Percentiles rank a stretch among this genome's conserved stretches.
phyloP scores from a whole-genome alignment of 1,140 invertebrate species.

The Oreohelix idahoensis region DNA sequence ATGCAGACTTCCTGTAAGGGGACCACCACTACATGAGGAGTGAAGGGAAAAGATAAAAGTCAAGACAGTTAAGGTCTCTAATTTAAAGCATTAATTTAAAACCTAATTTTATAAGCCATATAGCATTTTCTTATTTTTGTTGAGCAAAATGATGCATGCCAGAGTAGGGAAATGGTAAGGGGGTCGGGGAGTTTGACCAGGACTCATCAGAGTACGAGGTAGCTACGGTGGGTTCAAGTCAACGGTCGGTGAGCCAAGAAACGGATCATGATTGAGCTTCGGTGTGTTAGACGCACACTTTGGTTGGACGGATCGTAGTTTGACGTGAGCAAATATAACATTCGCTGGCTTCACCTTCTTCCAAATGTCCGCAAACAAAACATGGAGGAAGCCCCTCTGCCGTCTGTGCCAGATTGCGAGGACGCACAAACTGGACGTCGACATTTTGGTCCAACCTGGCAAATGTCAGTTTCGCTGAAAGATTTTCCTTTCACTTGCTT shows the following conservation, averaged over 20 bases:
- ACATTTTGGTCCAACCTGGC: too few relatives aligned
- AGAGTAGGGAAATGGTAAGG: too few relatives aligned
- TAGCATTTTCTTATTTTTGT: too few relatives aligned
- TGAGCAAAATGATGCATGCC: too few relatives aligned
- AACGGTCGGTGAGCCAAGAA: background rate
- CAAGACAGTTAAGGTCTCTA: too few relatives aligned
- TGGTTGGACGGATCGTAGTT: background rate
- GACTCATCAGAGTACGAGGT: background rate
- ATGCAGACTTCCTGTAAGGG: too few relatives aligned
- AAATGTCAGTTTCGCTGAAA: background rate
- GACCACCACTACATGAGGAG: too few relatives aligned
- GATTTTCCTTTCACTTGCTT: background rate
- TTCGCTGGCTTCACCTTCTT: background rate
- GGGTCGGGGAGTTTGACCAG: too few relatives aligned
- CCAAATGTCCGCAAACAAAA: background rate
- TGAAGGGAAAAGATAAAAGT: too few relatives aligned
- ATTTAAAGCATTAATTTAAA: too few relatives aligned
- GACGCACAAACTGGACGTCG: too few relatives aligned
- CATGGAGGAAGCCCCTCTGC: background rate
- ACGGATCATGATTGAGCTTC: background rate
- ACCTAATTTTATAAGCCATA: too few relatives aligned
- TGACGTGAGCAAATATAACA: background rate
- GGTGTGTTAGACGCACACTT: background rate
- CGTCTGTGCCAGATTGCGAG: background rate
- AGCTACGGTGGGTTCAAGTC: background rate